A percentile compares a stretch with the other conserved stretches of the same genome.
Conservation (phyloP, 2,888 invertebrate species). For the Torymus texanus region DNA sequence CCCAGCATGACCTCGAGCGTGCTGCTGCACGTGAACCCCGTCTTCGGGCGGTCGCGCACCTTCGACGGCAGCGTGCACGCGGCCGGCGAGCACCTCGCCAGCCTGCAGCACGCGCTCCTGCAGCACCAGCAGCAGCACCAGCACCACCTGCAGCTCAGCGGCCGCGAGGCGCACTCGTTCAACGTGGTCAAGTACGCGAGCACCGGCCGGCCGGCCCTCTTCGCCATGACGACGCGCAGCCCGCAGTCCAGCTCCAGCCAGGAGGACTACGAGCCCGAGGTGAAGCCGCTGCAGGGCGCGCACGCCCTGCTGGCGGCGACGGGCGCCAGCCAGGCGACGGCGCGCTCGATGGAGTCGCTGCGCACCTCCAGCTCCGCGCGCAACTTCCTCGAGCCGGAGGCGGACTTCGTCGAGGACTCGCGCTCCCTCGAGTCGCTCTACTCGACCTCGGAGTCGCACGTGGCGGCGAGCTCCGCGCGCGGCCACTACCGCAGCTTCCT, state of each 20-base stretch:
- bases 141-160: conserved; percentile 56
- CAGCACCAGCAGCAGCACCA: conserved; percentile 59
- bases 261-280: conserved; percentile 81
- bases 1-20: neutral
- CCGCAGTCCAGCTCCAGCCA: conserved; percentile 83
- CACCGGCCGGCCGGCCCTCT: conserved; percentile 76
- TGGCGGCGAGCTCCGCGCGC: conserved; percentile 71
- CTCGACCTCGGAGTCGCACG: conserved; percentile 77
- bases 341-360: conserved; percentile 84
- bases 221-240: conserved; percentile 77
- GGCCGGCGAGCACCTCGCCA: conserved; percentile 7
- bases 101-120: conserved; percentile 39
- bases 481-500: conserved; percentile 79
- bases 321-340: conserved; percentile 75
- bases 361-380: conserved; percentile 79
- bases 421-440: conserved; percentile 70
- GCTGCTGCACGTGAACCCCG: conserved; percentile 61
- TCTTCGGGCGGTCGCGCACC: conserved; percentile 58
- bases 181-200: conserved; percentile 74
- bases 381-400: conserved; percentile 73
- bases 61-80: conserved; percentile 72
- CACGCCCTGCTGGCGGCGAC: conserved; percentile 65
- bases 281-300: conserved; percentile 59
- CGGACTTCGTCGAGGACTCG: conserved; percentile 69
- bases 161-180: conserved; percentile 34